Conservation (phyloP, 1,140 invertebrate genomes). For the Colletes gigas region DNA sequence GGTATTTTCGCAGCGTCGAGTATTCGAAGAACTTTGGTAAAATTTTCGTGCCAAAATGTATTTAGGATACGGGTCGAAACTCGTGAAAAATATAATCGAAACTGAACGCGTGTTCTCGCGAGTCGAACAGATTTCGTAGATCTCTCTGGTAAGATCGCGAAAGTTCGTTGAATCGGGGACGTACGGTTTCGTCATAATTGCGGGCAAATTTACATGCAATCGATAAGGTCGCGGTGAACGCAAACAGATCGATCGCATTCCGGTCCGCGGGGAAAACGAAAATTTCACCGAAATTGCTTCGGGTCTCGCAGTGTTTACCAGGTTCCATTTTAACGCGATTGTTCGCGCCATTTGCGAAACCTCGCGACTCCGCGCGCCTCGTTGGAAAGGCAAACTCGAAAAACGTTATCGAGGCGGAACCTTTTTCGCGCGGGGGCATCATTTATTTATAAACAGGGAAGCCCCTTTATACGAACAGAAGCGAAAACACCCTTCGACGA, state of each 20-base stretch:
- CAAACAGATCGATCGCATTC: background rate
- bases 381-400: background rate
- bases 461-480: no score
- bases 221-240: background rate
- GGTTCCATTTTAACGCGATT: slow-evolving; percentile 12
- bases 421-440: no score
- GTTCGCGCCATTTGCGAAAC: slow-evolving; percentile 18
- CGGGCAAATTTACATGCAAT: slow-evolving; percentile 13
- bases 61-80: no score
- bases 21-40: no score
- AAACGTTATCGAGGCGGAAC: background rate
- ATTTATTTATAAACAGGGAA: no score
- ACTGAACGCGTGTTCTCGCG: no score
- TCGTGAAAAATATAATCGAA: no score
- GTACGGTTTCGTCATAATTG: background rate
- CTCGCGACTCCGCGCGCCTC: background rate
- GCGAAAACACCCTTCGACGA: no score
- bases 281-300: background rate
- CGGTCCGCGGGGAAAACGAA: background rate
- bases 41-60: background rate
- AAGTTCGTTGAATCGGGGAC: background rate
- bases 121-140: no score
- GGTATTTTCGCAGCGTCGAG: background rate
- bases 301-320: background rate
- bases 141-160: no score